Evolutionary conservation across 2,888 invertebrate species (phyloP).

Genomic region (Neoitamus cyanurus): DNA sequence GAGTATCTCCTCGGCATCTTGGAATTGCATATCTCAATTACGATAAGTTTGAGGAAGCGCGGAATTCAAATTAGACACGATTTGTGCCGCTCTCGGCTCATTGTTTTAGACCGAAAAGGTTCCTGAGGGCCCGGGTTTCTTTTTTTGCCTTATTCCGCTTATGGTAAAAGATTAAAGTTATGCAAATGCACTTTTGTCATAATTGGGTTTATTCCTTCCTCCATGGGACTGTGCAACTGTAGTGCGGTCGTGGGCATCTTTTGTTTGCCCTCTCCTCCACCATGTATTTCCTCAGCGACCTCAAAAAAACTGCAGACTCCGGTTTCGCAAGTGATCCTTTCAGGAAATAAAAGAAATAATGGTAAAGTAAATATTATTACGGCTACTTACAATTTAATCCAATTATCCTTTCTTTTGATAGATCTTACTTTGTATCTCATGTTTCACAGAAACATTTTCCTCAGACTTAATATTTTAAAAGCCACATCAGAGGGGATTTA

Average conservation of each 20-base stretch:
- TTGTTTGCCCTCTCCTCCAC: background rate
- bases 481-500: too few species aligned
- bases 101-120: background rate
- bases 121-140: background rate
- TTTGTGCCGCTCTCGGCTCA: background rate
- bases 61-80: constrained; percentile 10
- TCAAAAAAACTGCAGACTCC: background rate
- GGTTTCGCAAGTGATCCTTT: background rate
- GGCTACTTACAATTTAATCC: background rate
- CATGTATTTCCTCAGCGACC: background rate
- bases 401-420: background rate
- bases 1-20: background rate
- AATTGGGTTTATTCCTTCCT: background rate
- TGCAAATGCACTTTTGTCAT: background rate
- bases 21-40: background rate
- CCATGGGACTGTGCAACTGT: background rate
- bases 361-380: background rate
- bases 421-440: background rate
- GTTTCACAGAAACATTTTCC: too few species aligned
- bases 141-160: background rate
- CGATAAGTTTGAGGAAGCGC: background rate
- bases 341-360: background rate
- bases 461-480: too few species aligned
- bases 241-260: background rate
- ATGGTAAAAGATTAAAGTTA: background rate